Conservation (phyloP, 2,888 invertebrate genomes). For the Carpatolechia fugitivella region DNA sequence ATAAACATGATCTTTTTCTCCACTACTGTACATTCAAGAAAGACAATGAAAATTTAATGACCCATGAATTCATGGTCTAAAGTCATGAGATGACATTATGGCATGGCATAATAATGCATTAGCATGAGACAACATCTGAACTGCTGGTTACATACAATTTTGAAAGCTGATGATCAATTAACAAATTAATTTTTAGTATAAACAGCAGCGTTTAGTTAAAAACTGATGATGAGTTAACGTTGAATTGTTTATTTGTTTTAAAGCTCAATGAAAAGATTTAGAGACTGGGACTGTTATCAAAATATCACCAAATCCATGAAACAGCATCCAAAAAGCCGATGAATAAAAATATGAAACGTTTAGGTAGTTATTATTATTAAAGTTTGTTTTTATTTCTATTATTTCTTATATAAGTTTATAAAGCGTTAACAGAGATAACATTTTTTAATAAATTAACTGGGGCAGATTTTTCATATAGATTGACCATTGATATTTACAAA, state of each 20-base stretch:
- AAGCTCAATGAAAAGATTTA: conserved; percentile 22
- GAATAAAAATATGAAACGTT: conserved; percentile 29
- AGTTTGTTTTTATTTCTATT: conserved; percentile 35
- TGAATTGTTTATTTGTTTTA: neutral
- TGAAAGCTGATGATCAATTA: no score
- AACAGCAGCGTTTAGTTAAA: neutral
- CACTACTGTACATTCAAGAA: no score
- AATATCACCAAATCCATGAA: conserved; percentile 56
- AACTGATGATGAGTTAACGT: neutral
- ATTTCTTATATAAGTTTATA: conserved; percentile 33
- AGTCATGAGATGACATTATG: no score
- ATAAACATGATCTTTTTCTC: no score
- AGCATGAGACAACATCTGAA: no score
- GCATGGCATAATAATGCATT: no score
- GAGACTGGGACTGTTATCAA: conserved; percentile 34
- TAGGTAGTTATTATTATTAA: conserved; percentile 35
- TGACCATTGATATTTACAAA: neutral
- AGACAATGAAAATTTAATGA: no score
- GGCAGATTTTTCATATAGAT: neutral
- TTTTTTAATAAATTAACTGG: neutral
- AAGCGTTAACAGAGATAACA: conserved; percentile 47
- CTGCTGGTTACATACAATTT: no score
- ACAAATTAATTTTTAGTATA: no score
- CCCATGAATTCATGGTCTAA: no score
- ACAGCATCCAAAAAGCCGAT: conserved; percentile 51